Evolutionary conservation across 2,888 invertebrate genomes (phyloP), one percentile per base, ranked within the genome.

Genomic region (Papilio demoleus): DNA sequence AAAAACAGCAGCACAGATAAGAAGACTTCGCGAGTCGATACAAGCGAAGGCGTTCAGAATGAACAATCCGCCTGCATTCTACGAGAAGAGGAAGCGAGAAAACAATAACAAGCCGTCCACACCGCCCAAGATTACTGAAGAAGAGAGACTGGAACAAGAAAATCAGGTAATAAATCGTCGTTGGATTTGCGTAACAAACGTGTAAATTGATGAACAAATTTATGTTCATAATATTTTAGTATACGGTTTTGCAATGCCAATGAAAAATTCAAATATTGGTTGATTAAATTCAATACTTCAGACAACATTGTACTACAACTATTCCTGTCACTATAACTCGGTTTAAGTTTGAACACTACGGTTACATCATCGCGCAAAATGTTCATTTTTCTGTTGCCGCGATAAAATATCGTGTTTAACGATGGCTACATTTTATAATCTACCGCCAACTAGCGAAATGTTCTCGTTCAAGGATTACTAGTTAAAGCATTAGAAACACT

Each of bases 1-100:
- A 70, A 96, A 95, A 92, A 94, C 95, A 4, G 93, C 94, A 11
- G 93, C 95, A 2, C 95, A 96, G 80, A 95, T 96, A 31, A 93
- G 95, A 74, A 93, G 94, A 77, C 86, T 96, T 77, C 92, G 96
- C 27, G 93, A 94, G 58, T 93, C 95, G 19, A 95, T 97, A 72
- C 94, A 95, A 75, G 93, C 95, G 40, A 95, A 94, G 78, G 94
- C 94, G 12, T 94, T 95, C 72, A 92, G 92, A 72, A 94, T 94
- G 83, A 94, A 95, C 75, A 94, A 95, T 74, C 93, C 94, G 34
- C 93, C 93, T 0, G 88, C 91, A 0, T 92, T 89, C 73, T 93
- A 93, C 74, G 93, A 91, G 70, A 89, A 88, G 74, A 82, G 86
- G 69, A 89, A 88, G 74, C 82, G 86, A 59, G 88, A 88, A 74